Base-by-base conservation (phyloP, 2,888 invertebrate genomes). In the Caenorhabditis sp. region DNA sequence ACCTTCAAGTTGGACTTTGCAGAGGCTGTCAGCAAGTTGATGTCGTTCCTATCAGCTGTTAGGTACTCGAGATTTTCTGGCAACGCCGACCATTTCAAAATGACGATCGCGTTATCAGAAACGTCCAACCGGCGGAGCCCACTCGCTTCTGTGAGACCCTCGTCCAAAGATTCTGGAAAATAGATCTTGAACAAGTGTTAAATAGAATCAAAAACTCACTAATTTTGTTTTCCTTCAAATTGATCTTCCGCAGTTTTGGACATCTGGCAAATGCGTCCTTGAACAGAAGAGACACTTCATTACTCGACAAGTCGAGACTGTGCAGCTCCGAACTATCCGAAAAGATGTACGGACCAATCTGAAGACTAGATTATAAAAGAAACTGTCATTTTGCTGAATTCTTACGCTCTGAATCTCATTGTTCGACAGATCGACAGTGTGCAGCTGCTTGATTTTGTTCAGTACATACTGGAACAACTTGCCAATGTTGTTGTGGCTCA, bases 161-260 rank as follows among this genome's bases (percentile, higher is more conserved):
- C 86, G 28, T 84, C 86, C 32, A 84, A 56, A 11, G 81, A 81
- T 71, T 80, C 84, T 70, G 62, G 40, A 83, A 64, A 44, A 20
- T 18, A 5, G 3, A 47, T 47, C 5, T 4, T 18, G 4, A 13
- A 32, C 9, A 44, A 44, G 13, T 26, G 15, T 20, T 15, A 11
- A 24, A 58, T 24, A 35, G 2, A 13, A 2, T 22, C 9, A 8
- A 58, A 96, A 95, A 82, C 69, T 76, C 47, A 68, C 69, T 64
- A n/a, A 90, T 61, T 55, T 82, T 71, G 77, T 91, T 91, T 26
- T 78, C 67, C 15, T 85, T 82, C 72, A 91, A 58, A 58, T 89
- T 85, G 50, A 91, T 64, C 18, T 80, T 79, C 18, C 65, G 64
- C 55, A 91, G 77, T 26, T 86, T 83, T 9, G 89, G 87, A 56